phyloP scores from a whole-genome alignment of 2,113 vertebrate species.

The Microtus pennsylvanicus region DNA sequence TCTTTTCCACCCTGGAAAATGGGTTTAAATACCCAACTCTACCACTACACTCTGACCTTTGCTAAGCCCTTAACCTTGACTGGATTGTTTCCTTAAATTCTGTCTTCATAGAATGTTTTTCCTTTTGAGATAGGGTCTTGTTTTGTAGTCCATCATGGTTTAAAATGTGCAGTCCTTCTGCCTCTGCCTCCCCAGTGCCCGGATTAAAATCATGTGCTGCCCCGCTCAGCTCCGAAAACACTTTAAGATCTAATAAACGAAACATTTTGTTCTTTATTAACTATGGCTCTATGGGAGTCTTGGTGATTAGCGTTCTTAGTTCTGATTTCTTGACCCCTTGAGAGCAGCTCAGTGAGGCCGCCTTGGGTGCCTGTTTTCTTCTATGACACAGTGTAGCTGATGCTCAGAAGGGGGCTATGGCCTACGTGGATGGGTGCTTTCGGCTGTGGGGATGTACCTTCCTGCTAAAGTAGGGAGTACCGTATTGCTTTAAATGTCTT shows the following conservation, averaged over 20 bases:
- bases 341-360: neutral
- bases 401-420: neutral
- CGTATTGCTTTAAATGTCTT: conserved; percentile 53
- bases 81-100: conserved; percentile 46
- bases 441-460: neutral
- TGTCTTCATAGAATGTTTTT: neutral
- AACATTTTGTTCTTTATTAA: conserved; percentile 17
- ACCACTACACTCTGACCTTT: neutral
- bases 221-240: neutral
- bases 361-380: neutral
- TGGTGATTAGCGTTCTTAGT: neutral
- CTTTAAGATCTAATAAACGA: neutral
- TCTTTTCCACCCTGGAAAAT: neutral
- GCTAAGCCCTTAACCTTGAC: neutral
- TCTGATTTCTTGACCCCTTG: neutral
- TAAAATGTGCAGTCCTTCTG: neutral
- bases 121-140: neutral
- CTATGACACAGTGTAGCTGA: neutral
- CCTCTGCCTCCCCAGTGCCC: neutral
- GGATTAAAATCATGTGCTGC: neutral
- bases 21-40: conserved; percentile 36
- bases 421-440: neutral
- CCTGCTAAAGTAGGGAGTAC: neutral
- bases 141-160: neutral
- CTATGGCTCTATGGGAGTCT: neutral